Evolutionary conservation across 1,140 invertebrate species (phyloP), one percentile per base, ranked within the genome.

Genomic region (Scaptomyza graminum): DNA sequence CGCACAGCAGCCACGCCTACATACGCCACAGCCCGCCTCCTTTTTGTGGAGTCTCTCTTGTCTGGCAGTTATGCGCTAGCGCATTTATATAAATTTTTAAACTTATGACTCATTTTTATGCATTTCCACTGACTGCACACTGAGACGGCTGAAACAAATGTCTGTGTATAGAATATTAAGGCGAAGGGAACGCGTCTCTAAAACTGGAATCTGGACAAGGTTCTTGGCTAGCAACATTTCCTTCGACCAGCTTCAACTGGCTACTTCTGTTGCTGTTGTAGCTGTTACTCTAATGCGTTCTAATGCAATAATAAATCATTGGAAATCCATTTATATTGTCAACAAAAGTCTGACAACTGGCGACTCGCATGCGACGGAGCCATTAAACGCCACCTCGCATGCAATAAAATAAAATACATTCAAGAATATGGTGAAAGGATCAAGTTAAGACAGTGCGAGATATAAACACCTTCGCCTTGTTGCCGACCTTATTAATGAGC

Each of bases 221-320:
- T 41, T n/a, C 37, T 9, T 39, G 34, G 18, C 18, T 18, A 3
- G 1, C 3, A 18, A 18, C 18, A 18, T 22, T 22, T 22, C 18
- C 18, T 22, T 22, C 18, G 18, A 22, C 18, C 4, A 22, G 18
- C 18, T 22, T 22, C 18, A 22, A 22, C 18, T 22, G 18, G 18
- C 18, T 22, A 22, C 18, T 22, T 22, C 18, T 22, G 18, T 12
- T 39, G 37, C 5, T 25, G 25, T 25, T 60, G 46, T 39, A 54
- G 11, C 15, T 15, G 22, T 15, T 44, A 13, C 55, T 75, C 73
- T 79, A 83, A 90, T 91, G 87, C 90, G 74, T 74, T 88, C 80
- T 89, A 89, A 89, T 90, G 74, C 79, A 74, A 82, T 83, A 88
- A 88, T 87, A 90, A 88, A 91, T 90, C 87, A 90, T 90, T 79